Percentiles rank a stretch among this genome's conserved stretches.
These are phyloP conservation scores for Nylanderia fulva DNA, from an alignment of 1,140 invertebrate species.

Conservation along the genomic window DNA sequence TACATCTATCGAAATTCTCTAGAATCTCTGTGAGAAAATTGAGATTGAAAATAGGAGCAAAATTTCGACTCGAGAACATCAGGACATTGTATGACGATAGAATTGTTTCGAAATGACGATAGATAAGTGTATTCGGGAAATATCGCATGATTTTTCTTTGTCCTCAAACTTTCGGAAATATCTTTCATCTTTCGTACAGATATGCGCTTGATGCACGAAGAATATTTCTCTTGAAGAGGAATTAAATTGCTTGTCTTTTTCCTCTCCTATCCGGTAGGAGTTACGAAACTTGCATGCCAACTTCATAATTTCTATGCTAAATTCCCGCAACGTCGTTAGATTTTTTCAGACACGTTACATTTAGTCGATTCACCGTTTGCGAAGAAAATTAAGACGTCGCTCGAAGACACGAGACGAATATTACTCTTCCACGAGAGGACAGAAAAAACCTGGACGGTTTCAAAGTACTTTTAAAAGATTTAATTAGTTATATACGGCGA, in stretches of 20 bases:
- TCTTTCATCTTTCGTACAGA: not conserved
- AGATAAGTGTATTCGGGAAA: not conserved
- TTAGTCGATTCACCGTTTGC: conserved; percentile 8
- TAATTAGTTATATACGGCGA: not conserved
- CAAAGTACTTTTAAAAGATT: not conserved
- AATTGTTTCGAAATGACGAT: conserved; percentile 9
- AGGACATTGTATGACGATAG: not conserved
- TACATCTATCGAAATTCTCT: too few species aligned
- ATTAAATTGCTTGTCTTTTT: not conserved
- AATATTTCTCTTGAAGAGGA: not conserved
- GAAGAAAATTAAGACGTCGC: conserved; percentile 13
- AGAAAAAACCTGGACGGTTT: not conserved
- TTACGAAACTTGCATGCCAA: not conserved
- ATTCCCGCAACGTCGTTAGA: not conserved
- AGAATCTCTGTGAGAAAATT: too few species aligned
- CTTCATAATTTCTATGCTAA: conserved; percentile 15
- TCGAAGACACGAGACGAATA: not conserved
- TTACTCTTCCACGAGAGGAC: not conserved
- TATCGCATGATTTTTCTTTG: not conserved
- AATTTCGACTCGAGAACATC: too few species aligned
- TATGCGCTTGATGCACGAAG: not conserved
- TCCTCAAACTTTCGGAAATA: not conserved
- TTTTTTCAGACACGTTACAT: not conserved
- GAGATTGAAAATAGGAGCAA: too few species aligned
- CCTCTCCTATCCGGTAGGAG: not conserved